phyloP scores from a whole-genome alignment of 2,113 vertebrate species.

The Chionodraco myersi region DNA sequence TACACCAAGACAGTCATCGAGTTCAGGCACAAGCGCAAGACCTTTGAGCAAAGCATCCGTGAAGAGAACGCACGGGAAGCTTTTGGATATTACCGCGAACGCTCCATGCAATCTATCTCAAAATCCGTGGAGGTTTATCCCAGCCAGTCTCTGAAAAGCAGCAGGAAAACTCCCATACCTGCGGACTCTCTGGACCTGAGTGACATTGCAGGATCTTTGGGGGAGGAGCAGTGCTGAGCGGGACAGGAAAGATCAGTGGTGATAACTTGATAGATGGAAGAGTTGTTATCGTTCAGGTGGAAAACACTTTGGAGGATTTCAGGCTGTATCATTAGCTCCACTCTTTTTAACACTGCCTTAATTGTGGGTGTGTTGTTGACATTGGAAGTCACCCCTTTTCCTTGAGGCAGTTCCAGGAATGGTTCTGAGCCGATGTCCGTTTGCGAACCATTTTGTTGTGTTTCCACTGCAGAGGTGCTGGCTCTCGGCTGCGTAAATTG shows the following conservation, averaged over 20 bases:
- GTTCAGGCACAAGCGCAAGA: slow-evolving; percentile 95
- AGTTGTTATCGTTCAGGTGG: not conserved
- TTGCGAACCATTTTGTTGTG: too few relatives aligned
- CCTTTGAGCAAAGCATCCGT: slow-evolving; percentile 91
- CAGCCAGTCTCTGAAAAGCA: slow-evolving; percentile 61
- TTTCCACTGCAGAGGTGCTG: too few relatives aligned
- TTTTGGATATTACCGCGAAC: slow-evolving; percentile 89
- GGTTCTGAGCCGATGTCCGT: too few relatives aligned
- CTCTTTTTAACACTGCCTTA: slow-evolving; percentile 69
- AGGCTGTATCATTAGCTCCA: not conserved
- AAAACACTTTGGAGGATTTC: not conserved
- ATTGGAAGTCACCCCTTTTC: not conserved
- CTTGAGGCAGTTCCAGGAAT: too few relatives aligned
- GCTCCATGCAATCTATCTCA: slow-evolving; percentile 84
- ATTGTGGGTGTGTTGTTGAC: slow-evolving; percentile 15
- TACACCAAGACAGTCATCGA: slow-evolving; percentile 99
- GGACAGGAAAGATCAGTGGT: not conserved
- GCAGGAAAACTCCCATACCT: slow-evolving; percentile 73
- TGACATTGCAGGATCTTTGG: slow-evolving; percentile 74
- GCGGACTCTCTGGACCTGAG: slow-evolving; percentile 69
- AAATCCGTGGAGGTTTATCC: slow-evolving; percentile 74
- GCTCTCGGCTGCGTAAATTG: too few relatives aligned
- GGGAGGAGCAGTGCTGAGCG: slow-evolving; percentile 81
- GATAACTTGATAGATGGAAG: slow-evolving; percentile 10
- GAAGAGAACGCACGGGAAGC: slow-evolving; percentile 90